phyloP scores from a whole-genome alignment of 2,888 invertebrate species.

The Gortyna flavago region DNA sequence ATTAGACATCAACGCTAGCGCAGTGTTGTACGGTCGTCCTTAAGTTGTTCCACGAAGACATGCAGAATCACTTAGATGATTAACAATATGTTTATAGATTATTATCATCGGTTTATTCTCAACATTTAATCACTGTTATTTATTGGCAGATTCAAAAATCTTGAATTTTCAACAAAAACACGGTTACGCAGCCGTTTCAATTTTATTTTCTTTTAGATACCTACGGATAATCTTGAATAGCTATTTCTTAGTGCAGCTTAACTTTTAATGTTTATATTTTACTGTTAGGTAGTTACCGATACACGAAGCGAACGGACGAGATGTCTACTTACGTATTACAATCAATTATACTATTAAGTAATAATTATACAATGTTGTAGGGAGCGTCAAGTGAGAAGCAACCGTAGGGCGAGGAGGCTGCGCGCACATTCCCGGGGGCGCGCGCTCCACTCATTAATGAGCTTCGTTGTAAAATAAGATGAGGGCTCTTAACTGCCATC shows the following conservation, averaged over 20 bases:
- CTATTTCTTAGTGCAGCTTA: conserved; percentile 46
- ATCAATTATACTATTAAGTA: conserved; percentile 82
- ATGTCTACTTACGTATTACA: conserved; percentile 66
- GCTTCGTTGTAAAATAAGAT: conserved; percentile 87
- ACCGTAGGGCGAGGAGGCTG: conserved; percentile 71
- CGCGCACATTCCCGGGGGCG: conserved; percentile 73
- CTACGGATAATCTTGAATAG: conserved; percentile 42
- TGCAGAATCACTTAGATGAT: conserved; percentile 21
- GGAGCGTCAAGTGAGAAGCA: conserved; percentile 70
- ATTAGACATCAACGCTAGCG: conserved; percentile 71
- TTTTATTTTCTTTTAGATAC: conserved; percentile 40
- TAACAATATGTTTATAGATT: conserved; percentile 29
- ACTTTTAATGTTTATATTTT: conserved; percentile 55
- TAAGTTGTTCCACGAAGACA: conserved; percentile 20
- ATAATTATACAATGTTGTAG: conserved; percentile 83
- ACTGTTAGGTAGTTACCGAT: conserved; percentile 58
- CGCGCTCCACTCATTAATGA: conserved; percentile 80
- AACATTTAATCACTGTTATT: not conserved
- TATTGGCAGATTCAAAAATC: not conserved
- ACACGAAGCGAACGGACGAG: conserved; percentile 60
- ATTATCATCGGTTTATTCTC: not conserved
- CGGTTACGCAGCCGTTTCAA: conserved; percentile 10
- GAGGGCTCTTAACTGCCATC: conserved; percentile 87
- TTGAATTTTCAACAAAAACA: conserved; percentile 13
- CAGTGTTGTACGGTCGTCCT: conserved; percentile 32